Conservation (phyloP, 2,113 vertebrate species). For the Zootoca vivipara region DNA sequence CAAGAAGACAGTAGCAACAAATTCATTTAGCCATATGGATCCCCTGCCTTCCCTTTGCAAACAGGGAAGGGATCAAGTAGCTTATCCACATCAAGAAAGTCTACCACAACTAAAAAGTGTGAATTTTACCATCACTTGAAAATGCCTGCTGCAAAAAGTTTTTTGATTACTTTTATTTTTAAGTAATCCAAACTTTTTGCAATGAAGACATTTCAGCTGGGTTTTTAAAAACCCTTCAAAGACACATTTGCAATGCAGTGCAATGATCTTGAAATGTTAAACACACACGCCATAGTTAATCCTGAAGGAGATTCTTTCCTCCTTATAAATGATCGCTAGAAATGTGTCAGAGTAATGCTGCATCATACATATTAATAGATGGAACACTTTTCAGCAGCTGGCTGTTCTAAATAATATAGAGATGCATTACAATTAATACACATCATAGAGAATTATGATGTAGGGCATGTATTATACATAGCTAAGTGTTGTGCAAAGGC, state of each 20-base stretch:
- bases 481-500: fast-evolving
- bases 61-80: neutral
- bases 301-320: neutral
- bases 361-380: neutral
- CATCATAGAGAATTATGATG: neutral
- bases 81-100: neutral
- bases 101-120: neutral
- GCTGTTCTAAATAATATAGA: neutral
- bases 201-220: no score
- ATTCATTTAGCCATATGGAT: neutral
- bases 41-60: neutral
- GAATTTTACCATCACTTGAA: neutral
- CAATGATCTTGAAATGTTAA: neutral
- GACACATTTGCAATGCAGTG: no score
- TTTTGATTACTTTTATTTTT: no score
- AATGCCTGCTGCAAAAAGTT: neutral
- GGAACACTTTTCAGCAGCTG: neutral
- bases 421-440: neutral
- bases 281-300: neutral
- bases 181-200: no score
- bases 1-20: neutral
- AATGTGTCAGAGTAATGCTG: neutral
- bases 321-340: neutral
- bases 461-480: neutral
- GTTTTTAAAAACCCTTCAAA: no score